Percentiles rank a stretch among this genome's conserved stretches.
Evolutionary conservation across 2,888 invertebrate genomes (phyloP).

Genomic region (Gisinianus flammeolus): DNA sequence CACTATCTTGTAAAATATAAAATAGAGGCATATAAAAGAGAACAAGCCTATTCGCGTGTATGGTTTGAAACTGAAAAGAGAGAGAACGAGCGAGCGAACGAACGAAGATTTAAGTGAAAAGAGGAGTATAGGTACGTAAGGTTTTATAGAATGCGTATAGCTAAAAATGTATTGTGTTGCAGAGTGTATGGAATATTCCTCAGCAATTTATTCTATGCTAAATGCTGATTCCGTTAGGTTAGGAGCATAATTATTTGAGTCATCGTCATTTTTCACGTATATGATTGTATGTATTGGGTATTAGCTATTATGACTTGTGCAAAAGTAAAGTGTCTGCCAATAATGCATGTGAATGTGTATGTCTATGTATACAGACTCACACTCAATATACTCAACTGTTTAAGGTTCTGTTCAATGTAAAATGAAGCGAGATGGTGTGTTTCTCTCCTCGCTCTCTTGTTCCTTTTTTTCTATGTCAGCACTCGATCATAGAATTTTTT

Average conservation of each 20-base stretch:
- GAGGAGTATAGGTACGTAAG: not conserved
- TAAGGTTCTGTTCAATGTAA: no score
- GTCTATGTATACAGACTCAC: not conserved
- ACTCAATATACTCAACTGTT: not conserved
- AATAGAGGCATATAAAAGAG: not conserved
- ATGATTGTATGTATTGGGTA: not conserved
- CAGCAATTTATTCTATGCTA: constrained; percentile 4
- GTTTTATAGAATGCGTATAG: not conserved
- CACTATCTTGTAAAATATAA: not conserved
- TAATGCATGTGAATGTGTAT: not conserved
- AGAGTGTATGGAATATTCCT: not conserved
- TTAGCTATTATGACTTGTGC: no score
- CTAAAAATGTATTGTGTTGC: not conserved
- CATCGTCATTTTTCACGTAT: not conserved
- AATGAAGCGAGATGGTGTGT: no score
- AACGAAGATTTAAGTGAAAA: not conserved
- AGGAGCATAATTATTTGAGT: not conserved
- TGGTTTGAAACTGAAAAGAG: not conserved
- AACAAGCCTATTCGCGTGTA: not conserved
- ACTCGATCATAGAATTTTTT: constrained; percentile 4
- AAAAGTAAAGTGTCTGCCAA: not conserved
- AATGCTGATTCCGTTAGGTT: constrained; percentile 24
- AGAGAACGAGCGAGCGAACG: not conserved
- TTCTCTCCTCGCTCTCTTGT: not conserved
- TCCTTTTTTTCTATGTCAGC: constrained; percentile 23